Conservation (phyloP, 1,140 invertebrate genomes). For the Conus ventricosus region DNA sequence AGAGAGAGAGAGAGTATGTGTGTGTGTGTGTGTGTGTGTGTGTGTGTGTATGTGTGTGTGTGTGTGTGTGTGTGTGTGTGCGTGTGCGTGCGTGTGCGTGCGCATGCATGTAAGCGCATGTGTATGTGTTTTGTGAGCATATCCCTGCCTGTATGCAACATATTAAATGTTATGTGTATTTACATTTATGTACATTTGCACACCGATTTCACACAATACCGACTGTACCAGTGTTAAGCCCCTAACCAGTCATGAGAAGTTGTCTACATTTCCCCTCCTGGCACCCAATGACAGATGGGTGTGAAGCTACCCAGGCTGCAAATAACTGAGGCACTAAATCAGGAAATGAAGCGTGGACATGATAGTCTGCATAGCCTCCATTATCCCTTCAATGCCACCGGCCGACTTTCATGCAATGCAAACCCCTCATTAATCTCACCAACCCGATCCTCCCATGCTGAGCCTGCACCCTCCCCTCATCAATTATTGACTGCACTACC, state of each 20-base stretch:
- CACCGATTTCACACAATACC: too few relatives aligned
- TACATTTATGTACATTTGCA: too few relatives aligned
- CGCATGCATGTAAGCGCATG: background rate
- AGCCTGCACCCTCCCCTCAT: background rate
- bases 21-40: constrained; percentile 20
- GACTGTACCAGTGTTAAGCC: too few relatives aligned
- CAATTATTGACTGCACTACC: background rate
- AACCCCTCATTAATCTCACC: background rate
- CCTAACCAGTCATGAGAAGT: too few relatives aligned
- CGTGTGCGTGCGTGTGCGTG: constrained; percentile 15
- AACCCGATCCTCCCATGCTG: background rate
- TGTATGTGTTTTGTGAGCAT: background rate
- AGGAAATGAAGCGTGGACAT: background rate
- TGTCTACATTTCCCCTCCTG: background rate
- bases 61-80: constrained; percentile 15
- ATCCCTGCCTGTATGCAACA: too few relatives aligned
- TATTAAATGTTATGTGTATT: too few relatives aligned
- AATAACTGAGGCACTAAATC: background rate
- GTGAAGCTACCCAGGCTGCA: background rate
- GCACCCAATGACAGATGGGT: background rate
- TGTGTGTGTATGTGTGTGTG: background rate
- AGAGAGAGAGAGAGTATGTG: background rate
- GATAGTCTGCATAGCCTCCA: background rate
- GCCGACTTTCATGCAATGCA: background rate
- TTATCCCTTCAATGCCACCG: background rate